phyloP scores from a whole-genome alignment of 92 coral and sea anemone genomes.

The Porites evermanni region DNA sequence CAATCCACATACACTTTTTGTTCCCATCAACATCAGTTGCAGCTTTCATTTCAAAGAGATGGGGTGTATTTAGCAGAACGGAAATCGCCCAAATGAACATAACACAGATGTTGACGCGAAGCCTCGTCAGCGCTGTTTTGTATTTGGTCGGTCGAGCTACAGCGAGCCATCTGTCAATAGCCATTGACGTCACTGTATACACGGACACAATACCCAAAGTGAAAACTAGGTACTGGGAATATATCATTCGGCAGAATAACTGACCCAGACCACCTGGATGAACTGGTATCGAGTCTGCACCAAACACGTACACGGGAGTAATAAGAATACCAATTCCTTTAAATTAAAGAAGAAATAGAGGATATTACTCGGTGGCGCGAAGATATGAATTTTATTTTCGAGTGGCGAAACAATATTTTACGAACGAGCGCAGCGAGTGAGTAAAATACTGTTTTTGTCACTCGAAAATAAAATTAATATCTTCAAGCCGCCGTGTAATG shows the following conservation, averaged over 20 bases:
- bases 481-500: too few species aligned
- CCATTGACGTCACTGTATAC: constrained; percentile 85
- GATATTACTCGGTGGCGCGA: background rate
- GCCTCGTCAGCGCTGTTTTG: constrained; percentile 67
- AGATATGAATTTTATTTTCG: too few species aligned
- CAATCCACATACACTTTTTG: constrained; percentile 76
- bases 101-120: constrained; percentile 67
- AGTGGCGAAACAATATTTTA: too few species aligned
- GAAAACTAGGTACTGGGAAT: constrained; percentile 88
- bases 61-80: constrained; percentile 85
- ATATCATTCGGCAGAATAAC: constrained; percentile 80
- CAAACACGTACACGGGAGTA: constrained; percentile 84
- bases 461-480: too few species aligned
- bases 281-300: constrained; percentile 53
- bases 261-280: constrained; percentile 79
- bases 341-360: background rate
- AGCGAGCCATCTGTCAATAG: constrained; percentile 92
- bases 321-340: constrained; percentile 78
- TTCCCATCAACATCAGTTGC: constrained; percentile 32
- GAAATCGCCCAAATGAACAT: constrained; percentile 73
- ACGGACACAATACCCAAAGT: constrained; percentile 93
- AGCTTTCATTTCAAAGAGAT: constrained; percentile 83
- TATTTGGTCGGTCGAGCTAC: constrained; percentile 85
- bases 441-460: too few species aligned
- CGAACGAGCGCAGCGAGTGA: too few species aligned